Conservation (phyloP, 2,888 invertebrate genomes). For the Phaedon cochleariae region DNA sequence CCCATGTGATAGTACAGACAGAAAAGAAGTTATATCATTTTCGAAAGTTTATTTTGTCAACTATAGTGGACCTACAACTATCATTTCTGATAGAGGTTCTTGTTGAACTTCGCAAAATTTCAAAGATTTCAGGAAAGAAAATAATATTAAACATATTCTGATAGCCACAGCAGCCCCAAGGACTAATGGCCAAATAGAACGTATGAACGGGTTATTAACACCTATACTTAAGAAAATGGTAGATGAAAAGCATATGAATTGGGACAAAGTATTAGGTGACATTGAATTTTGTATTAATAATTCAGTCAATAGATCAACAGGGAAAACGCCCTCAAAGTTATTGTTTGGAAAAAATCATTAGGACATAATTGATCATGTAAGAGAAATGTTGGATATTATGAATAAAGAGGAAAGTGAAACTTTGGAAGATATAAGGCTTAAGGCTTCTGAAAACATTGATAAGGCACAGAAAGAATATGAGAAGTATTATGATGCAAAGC, state of each 20-base stretch:
- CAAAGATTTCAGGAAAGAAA: slow-evolving; percentile 23
- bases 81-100: slow-evolving; percentile 35
- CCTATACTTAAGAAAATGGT: slow-evolving; percentile 30
- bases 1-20: slow-evolving; percentile 13
- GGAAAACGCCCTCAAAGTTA: slow-evolving; percentile 43
- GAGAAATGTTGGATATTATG: slow-evolving; percentile 3
- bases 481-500: slow-evolving; percentile 41
- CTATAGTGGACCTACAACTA: slow-evolving; percentile 29
- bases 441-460: slow-evolving; percentile 13
- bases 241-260: slow-evolving; percentile 21
- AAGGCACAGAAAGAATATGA: slow-evolving; percentile 15
- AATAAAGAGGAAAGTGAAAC: neutral
- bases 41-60: slow-evolving; percentile 3
- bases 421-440: slow-evolving; percentile 10
- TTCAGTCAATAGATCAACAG: slow-evolving; percentile 45
- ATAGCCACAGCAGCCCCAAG: slow-evolving; percentile 34
- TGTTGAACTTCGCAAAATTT: slow-evolving; percentile 28
- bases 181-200: slow-evolving; percentile 41
- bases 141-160: slow-evolving; percentile 23
- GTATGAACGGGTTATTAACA: slow-evolving; percentile 32
- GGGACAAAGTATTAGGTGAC: slow-evolving; percentile 36
- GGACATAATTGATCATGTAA: slow-evolving; percentile 19
- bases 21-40: slow-evolving; percentile 12
- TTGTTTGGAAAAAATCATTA: slow-evolving; percentile 44
- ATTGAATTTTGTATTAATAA: slow-evolving; percentile 43